Conservation (phyloP, 2,888 invertebrate genomes). For the Dorcus parallelipipedus region DNA sequence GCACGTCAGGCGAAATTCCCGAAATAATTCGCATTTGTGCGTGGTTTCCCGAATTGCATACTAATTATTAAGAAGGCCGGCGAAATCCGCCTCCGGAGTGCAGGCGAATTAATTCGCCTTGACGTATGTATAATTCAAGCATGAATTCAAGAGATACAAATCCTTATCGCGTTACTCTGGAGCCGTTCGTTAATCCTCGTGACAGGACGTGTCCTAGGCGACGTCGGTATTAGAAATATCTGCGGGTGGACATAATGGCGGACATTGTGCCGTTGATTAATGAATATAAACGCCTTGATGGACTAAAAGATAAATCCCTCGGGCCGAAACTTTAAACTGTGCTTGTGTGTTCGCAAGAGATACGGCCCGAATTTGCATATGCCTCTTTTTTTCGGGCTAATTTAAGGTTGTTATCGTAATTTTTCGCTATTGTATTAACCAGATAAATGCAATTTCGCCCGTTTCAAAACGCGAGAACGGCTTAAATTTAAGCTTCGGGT, state of each 20-base stretch:
- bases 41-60: constrained; percentile 8
- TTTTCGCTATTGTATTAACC: constrained; percentile 24
- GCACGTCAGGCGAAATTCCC: background rate
- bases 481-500: background rate
- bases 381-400: constrained; percentile 31
- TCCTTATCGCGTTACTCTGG: constrained; percentile 16
- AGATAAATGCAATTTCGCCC: constrained; percentile 18
- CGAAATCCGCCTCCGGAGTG: background rate
- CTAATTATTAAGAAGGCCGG: constrained; percentile 5
- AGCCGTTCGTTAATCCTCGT: constrained; percentile 17
- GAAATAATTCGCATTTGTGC: background rate
- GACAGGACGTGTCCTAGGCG: constrained; percentile 19
- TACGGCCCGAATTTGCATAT: constrained; percentile 29
- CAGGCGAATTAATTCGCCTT: too few species aligned
- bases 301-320: constrained; percentile 29
- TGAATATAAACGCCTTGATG: constrained; percentile 31
- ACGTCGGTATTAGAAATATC: constrained; percentile 27
- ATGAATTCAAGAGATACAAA: constrained; percentile 8
- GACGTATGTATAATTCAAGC: constrained; percentile 9
- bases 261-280: constrained; percentile 30
- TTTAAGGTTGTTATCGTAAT: constrained; percentile 29
- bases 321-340: constrained; percentile 22
- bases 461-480: background rate
- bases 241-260: constrained; percentile 25
- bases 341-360: constrained; percentile 21